Evolutionary conservation across 2,888 invertebrate genomes (phyloP).

Genomic region (Silvanus unidentatus): DNA sequence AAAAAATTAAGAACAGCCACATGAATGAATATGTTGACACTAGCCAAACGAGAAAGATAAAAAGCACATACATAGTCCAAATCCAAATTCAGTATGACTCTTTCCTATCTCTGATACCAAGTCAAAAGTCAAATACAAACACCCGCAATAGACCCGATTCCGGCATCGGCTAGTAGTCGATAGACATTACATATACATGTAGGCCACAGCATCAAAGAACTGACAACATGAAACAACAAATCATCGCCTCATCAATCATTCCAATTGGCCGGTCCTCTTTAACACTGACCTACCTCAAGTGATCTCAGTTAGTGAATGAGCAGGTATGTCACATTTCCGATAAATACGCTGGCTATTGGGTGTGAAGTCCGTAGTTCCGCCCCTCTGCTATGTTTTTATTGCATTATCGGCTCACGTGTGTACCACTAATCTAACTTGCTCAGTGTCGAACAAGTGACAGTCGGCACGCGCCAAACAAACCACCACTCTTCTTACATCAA

Average conservation of each 20-base stretch:
- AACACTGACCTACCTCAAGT: conserved; percentile 40
- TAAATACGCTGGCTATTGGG: conserved; percentile 37
- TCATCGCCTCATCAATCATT: conserved; percentile 38
- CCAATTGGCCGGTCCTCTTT: conserved; percentile 14
- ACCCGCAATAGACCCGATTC: too few species aligned
- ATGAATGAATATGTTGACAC: too few species aligned
- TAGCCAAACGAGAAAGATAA: too few species aligned
- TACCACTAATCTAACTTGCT: conserved; percentile 34
- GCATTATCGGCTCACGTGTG: conserved; percentile 40
- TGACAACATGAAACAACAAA: conserved; percentile 40
- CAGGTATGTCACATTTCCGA: conserved; percentile 41
- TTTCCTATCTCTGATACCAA: too few species aligned
- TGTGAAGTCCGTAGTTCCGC: conserved; percentile 35
- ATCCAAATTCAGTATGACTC: too few species aligned
- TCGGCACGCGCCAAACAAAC: conserved; percentile 36
- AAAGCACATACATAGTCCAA: too few species aligned
- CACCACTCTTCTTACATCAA: conserved; percentile 14
- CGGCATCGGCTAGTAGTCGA: too few species aligned
- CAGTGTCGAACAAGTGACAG: conserved; percentile 39
- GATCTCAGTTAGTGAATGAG: conserved; percentile 26
- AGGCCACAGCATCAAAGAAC: background rate
- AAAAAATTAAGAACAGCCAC: too few species aligned
- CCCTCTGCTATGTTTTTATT: conserved; percentile 39
- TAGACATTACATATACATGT: too few species aligned
- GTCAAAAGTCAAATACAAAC: too few species aligned